These are phyloP conservation scores for Cryptotis parvus DNA, from an alignment of 2,113 vertebrate species.

Conservation along the genomic window DNA sequence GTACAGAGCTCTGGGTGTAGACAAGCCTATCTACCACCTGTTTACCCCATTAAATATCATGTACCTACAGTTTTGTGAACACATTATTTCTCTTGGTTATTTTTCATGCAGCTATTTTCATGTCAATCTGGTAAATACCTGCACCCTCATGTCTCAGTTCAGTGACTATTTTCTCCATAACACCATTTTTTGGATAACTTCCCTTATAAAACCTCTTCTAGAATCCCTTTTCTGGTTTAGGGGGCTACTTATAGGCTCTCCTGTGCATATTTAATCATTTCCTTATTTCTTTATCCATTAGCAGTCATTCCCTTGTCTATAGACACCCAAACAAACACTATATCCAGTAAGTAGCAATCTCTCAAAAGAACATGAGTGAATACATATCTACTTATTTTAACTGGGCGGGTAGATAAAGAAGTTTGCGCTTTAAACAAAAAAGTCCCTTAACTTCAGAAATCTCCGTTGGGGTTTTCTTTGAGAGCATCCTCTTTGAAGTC, in stretches of 20 bases:
- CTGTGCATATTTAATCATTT: background rate
- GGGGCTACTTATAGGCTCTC: background rate
- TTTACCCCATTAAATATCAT: background rate
- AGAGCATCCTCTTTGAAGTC: background rate
- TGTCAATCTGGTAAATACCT: background rate
- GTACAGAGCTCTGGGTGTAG: no score
- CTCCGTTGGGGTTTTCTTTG: background rate
- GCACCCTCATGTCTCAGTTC: fast-evolving
- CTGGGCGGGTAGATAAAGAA: fast-evolving
- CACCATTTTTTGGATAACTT: background rate
- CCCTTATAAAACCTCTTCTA: fast-evolving
- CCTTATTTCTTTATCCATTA: fast-evolving
- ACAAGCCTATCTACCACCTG: no score
- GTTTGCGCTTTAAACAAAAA: background rate
- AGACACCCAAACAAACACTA: fast-evolving
- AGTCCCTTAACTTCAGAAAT: background rate
- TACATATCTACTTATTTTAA: background rate
- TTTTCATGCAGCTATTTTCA: background rate
- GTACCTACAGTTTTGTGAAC: background rate
- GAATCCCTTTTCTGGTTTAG: fast-evolving
- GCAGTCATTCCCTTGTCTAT: background rate
- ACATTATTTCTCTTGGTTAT: background rate
- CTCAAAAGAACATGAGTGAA: background rate
- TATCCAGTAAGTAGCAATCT: no score
- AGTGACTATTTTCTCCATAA: background rate